These are phyloP conservation scores for Aphidius ervi DNA, from an alignment of 1,140 invertebrate species.

Conservation along the genomic window DNA sequence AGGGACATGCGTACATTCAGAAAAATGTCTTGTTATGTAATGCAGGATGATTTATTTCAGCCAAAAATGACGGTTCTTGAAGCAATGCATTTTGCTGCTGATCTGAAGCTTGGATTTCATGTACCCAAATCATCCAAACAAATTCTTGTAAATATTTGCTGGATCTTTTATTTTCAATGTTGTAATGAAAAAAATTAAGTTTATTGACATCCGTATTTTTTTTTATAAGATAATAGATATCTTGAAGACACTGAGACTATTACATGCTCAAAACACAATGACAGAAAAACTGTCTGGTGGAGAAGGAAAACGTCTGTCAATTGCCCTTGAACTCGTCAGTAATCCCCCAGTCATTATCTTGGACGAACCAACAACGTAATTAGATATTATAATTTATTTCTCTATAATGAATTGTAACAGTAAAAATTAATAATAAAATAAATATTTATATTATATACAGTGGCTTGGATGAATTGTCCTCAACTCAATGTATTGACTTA, in stretches of 20 bases:
- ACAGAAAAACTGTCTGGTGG: constrained; percentile 89
- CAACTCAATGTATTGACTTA: constrained; percentile 87
- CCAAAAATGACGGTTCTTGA: constrained; percentile 90
- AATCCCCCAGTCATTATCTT: constrained; percentile 98
- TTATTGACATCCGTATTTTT: constrained; percentile 2
- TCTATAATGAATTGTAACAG: not conserved
- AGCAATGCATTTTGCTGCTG: constrained; percentile 88
- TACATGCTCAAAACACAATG: constrained; percentile 82
- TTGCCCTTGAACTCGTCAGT: constrained; percentile 90
- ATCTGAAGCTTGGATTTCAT: constrained; percentile 78
- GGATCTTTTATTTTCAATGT: too few species aligned
- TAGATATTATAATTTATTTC: not conserved
- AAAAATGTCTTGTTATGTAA: constrained; percentile 94
- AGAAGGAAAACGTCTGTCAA: constrained; percentile 92
- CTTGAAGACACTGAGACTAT: constrained; percentile 80
- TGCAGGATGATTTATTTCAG: constrained; percentile 95
- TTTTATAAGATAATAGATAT: constrained; percentile 80
- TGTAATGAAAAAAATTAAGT: not conserved
- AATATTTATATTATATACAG: constrained; percentile 49
- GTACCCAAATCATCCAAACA: constrained; percentile 68
- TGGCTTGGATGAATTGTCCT: constrained; percentile 90
- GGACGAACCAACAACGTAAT: constrained; percentile 88
- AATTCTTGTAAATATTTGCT: constrained; percentile 67
- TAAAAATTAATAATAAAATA: not conserved
- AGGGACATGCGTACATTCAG: constrained; percentile 85